Conservation (phyloP, 2,797 vertebrate genomes). For the Eremophila alpestris region DNA sequence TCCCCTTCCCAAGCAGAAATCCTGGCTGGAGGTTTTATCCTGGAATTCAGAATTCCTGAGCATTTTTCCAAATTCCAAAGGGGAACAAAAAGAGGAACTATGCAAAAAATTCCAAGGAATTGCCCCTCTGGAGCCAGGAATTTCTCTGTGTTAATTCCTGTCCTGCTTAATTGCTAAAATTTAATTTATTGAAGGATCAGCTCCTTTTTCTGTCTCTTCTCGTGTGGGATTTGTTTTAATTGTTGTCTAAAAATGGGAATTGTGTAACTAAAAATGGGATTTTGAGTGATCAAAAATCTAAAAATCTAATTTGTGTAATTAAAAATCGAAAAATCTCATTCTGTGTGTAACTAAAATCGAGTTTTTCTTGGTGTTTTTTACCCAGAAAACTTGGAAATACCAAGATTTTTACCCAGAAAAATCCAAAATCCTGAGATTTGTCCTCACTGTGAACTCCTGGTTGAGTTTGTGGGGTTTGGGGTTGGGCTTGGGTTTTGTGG, state of each 20-base stretch:
- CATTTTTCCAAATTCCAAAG: background rate
- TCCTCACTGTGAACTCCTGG: background rate
- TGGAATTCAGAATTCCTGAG: background rate
- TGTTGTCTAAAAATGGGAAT: background rate
- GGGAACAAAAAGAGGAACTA: background rate
- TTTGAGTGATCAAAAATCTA: background rate
- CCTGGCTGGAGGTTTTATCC: background rate
- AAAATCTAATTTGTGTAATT: background rate
- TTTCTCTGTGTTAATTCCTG: background rate
- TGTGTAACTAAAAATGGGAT: background rate
- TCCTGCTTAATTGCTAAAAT: background rate
- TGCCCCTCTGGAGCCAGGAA: background rate
- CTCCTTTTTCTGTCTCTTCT: background rate
- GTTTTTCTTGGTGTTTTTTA: background rate
- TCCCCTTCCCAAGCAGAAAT: background rate
- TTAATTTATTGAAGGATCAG: background rate
- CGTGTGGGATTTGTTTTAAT: background rate
- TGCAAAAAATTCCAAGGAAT: background rate
- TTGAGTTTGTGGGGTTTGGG: background rate
- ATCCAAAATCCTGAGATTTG: accelerated
- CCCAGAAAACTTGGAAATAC: background rate
- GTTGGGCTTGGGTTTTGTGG: too few relatives aligned
- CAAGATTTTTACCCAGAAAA: background rate
- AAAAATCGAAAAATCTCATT: background rate
- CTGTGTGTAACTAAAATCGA: background rate